These are phyloP conservation scores for Boulengeromyrus knoepffleri DNA, from an alignment of 2,113 vertebrate species.

Conservation along the genomic window DNA sequence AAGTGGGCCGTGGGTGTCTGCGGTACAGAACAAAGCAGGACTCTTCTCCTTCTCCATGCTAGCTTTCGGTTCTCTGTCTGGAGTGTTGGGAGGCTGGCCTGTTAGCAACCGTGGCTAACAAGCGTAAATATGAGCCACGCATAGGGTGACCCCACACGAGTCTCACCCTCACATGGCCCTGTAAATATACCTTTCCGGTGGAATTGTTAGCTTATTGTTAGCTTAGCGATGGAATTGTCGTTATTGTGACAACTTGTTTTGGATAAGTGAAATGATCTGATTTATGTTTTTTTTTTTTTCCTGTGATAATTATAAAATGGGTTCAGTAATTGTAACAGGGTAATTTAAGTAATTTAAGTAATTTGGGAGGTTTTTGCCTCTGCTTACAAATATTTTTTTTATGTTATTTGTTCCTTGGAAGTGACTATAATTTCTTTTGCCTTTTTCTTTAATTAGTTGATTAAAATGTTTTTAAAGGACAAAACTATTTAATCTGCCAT, in stretches of 20 bases:
- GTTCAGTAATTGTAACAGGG: constrained; percentile 29
- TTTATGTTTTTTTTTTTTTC: neutral
- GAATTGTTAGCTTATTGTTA: neutral
- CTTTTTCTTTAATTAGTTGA: constrained; percentile 29
- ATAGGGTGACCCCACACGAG: neutral
- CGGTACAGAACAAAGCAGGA: neutral
- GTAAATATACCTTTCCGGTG: neutral
- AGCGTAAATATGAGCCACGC: neutral
- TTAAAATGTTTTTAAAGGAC: constrained; percentile 1
- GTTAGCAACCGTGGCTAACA: neutral
- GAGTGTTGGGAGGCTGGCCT: neutral
- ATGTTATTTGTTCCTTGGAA: constrained; percentile 30
- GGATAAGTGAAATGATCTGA: neutral
- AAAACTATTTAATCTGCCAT: constrained; percentile 34
- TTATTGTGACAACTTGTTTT: constrained; percentile 18
- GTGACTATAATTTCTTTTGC: constrained; percentile 26
- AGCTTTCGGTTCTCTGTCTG: neutral
- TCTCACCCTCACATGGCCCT: neutral
- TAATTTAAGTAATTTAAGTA: constrained; percentile 25
- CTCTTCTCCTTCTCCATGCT: neutral
- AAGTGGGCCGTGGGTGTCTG: neutral
- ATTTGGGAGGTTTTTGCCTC: constrained; percentile 31
- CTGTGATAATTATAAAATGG: constrained; percentile 35
- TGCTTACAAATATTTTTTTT: neutral
- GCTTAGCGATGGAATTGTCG: neutral